Evolutionary conservation across 2,888 invertebrate genomes (phyloP), one percentile per base, ranked within the genome.

Genomic region (Nasonia oneida): DNA sequence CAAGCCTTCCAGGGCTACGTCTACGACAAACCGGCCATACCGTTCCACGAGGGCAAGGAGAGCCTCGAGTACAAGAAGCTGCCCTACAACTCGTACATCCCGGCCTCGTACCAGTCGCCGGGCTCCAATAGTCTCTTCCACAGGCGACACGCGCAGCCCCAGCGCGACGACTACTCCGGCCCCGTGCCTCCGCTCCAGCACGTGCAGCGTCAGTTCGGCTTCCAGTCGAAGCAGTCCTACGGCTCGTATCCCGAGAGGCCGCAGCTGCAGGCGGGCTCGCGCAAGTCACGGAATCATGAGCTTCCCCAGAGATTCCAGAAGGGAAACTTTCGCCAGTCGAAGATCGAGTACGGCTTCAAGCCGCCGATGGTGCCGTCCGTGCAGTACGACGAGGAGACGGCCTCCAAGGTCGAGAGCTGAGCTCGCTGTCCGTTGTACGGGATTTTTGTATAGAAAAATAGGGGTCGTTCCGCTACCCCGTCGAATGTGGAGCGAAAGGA

Each of bases 271-370:
- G 39, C 78, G 8, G 23, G 42, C 42, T 73, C 90, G 5, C 89
- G 92, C 10, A 94, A 94, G 89, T 91, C 93, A 0, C 93, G 94
- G 0, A 95, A 95, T 33, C 93, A 94, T 47, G 94, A 94, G 80
- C 93, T 95, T 81, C 94, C 95, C 73, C 91, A 89, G 81, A 67
- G 81, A 14, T 47, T 74, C 2, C 91, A 93, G n/a, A 94, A 94
- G 37, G 94, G 94, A 83, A 94, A 95, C 37, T 96, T 96, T 29
- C 94, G 95, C 84, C 95, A 95, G 87, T 94, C 97, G 0, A 95
- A 96, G 89, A 95, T 97, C 90, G 97, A 97, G 88, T 97, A 97
- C 89, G 96, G 97, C 0, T 97, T 97, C 89, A 97, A 96, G 90
- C 97, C 97, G 0, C 97, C 97, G 0, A 92, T 97, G 89, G 95